phyloP scores from a whole-genome alignment of 2,113 vertebrate genomes.

The Ornithorhynchus anatinus region DNA sequence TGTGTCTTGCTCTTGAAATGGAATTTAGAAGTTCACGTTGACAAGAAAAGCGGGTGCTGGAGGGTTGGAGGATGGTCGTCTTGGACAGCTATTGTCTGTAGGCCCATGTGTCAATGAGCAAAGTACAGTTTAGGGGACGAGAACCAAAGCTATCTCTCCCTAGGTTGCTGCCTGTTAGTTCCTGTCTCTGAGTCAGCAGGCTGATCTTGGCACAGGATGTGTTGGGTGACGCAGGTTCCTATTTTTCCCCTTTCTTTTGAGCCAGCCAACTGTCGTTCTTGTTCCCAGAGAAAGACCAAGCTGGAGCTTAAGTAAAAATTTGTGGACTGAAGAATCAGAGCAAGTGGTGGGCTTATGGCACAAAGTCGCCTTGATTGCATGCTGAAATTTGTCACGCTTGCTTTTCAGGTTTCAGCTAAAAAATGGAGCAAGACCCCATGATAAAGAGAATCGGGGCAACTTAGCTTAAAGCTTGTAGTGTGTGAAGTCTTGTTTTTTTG shows the following conservation, averaged over 20 bases:
- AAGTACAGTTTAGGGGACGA: background rate
- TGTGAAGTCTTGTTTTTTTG: constrained; percentile 52
- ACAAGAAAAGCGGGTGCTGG: background rate
- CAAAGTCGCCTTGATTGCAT: background rate
- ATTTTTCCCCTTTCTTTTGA: background rate
- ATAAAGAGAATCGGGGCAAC: too few relatives aligned
- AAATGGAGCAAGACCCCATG: too few relatives aligned
- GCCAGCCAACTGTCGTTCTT: background rate
- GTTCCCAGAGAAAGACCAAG: background rate
- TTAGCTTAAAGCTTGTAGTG: constrained; percentile 51
- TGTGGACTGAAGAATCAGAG: background rate
- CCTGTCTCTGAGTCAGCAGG: rapidly evolving
- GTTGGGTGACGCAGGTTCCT: background rate
- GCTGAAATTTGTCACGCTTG: background rate
- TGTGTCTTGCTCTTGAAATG: rapidly evolving
- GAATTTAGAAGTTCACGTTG: background rate
- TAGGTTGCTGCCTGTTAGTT: rapidly evolving
- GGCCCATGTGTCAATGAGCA: background rate
- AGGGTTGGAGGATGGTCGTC: background rate
- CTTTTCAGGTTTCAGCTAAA: background rate
- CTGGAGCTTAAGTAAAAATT: background rate
- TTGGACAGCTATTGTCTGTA: rapidly evolving
- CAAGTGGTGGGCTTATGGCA: background rate
- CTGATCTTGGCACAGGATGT: background rate
- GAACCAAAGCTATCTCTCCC: rapidly evolving